phyloP scores from a whole-genome alignment of 2,113 vertebrate species.

The Irena cyanogastra region DNA sequence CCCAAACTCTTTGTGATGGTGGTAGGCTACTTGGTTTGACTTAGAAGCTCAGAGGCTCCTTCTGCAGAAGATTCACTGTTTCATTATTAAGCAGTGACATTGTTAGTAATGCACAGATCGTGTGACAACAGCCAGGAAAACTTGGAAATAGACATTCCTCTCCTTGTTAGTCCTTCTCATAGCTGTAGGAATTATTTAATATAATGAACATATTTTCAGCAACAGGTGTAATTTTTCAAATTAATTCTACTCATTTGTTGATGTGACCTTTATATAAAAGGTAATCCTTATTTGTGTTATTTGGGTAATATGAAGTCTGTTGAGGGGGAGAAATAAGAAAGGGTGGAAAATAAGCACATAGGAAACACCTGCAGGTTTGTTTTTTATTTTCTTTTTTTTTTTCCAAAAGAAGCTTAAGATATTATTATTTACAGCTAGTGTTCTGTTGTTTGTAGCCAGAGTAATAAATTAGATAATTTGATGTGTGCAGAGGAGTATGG shows the following conservation, averaged over 20 bases:
- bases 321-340: not conserved
- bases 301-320: not conserved
- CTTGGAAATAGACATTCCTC: not conserved
- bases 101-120: not conserved
- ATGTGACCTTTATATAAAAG: not conserved
- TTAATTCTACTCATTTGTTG: not conserved
- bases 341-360: not conserved
- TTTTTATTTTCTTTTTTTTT: not conserved
- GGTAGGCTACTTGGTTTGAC: not conserved
- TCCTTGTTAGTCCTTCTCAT: not conserved
- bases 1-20: not conserved
- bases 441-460: conserved; percentile 48
- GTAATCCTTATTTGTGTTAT: not conserved
- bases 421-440: conserved; percentile 52
- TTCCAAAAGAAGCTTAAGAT: not conserved
- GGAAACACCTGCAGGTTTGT: conserved; percentile 1
- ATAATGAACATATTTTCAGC: not conserved
- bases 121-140: not conserved
- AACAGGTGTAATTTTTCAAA: not conserved
- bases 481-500: conserved; percentile 53
- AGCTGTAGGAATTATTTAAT: not conserved
- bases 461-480: conserved; percentile 60
- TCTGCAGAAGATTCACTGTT: not conserved
- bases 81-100: not conserved
- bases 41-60: not conserved